Percentiles rank a stretch among this genome's conserved stretches.
phyloP scores from a whole-genome alignment of 2,797 vertebrate genomes.

The Hybognathus amarus region DNA sequence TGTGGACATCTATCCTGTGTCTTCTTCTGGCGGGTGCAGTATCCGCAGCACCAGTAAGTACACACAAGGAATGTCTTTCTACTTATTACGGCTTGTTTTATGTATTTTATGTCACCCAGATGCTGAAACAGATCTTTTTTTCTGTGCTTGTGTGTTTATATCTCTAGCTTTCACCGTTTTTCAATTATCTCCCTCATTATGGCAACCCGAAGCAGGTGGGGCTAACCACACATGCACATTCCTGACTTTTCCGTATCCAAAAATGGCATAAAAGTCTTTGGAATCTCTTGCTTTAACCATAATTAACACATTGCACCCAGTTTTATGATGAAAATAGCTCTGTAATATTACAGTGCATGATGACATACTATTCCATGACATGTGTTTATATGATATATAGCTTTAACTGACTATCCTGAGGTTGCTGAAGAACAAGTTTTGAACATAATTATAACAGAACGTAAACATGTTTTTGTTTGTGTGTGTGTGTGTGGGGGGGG shows the following conservation, averaged over 20 bases:
- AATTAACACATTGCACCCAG: conserved; percentile 15
- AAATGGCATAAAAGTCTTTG: conserved; percentile 4
- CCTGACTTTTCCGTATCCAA: neutral
- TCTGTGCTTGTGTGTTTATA: neutral
- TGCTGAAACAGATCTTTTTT: neutral
- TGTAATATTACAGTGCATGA: conserved; percentile 25
- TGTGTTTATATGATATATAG: conserved; percentile 42
- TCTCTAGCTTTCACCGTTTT: conserved; percentile 68
- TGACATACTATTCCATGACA: conserved; percentile 20
- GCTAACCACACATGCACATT: conserved; percentile 67
- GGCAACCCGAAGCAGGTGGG: conserved; percentile 64
- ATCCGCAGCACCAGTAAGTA: conserved; percentile 76
- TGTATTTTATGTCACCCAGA: neutral
- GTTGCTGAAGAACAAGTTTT: conserved; percentile 10
- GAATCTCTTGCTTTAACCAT: conserved; percentile 30
- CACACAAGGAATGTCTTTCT: conserved; percentile 1
- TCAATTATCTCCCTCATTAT: conserved; percentile 75
- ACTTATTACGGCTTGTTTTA: neutral
- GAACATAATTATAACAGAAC: conserved; percentile 15
- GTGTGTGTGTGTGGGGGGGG: too few species aligned
- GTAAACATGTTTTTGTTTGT: neutral
- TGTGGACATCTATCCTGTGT: conserved; percentile 72
- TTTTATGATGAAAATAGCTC: conserved; percentile 18
- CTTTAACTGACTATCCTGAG: conserved; percentile 19
- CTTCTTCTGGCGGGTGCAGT: conserved; percentile 71